Evolutionary conservation across 2,888 invertebrate genomes (phyloP), one percentile per base, ranked within the genome.

Genomic region (Aporophyla lueneburgensis): DNA sequence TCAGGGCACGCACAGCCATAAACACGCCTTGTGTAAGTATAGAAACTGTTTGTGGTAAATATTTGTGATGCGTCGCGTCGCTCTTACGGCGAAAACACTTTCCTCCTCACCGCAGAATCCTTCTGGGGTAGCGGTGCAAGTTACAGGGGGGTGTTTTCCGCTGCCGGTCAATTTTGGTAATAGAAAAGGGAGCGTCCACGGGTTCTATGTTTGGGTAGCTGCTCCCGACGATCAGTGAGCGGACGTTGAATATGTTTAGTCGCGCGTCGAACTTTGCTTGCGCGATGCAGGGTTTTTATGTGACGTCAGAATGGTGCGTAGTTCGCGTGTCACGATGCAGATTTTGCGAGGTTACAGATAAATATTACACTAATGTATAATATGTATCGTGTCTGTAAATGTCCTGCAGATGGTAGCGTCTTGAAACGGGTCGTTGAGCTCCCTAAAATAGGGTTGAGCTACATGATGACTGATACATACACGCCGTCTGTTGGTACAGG

Each of bases 101-200:
- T 94, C 94, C 88, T 91, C 89, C 89, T 89, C 85, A 91, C 92
- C 93, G 86, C 94, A 94, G 94, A 94, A 93, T 95, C 95, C 94
- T 95, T 95, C 90, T 89, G 87, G 81, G 81, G 74, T 74, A 59
- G 51, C 78, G 71, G 80, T 69, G 24, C 61, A 88, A 88, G 81
- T 54, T 61, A 87, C 14, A 80, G 75, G 85, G 80, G 81, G 16
- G 33, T 51, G 14, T 6, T 19, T 1, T 9, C 9, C 21, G n/a
- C 66, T 70, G 27, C 27, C 27, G 12, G n/a, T 56, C 19, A 9
- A n/a, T n/a, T n/a, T n/a, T n/a, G n/a, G n/a, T n/a, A n/a, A 12
- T 24, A 24, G 12, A 24, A 63, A 43, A 46, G 24, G n/a, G 10
- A n/a, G 40, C 3, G 24, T 24, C 3, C 1, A 0, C n/a, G 5